A percentile compares a stretch with the other conserved stretches of the same genome.
These are phyloP conservation scores for Choristoneura fumiferana DNA, from an alignment of 1,140 invertebrate species.

Conservation along the genomic window DNA sequence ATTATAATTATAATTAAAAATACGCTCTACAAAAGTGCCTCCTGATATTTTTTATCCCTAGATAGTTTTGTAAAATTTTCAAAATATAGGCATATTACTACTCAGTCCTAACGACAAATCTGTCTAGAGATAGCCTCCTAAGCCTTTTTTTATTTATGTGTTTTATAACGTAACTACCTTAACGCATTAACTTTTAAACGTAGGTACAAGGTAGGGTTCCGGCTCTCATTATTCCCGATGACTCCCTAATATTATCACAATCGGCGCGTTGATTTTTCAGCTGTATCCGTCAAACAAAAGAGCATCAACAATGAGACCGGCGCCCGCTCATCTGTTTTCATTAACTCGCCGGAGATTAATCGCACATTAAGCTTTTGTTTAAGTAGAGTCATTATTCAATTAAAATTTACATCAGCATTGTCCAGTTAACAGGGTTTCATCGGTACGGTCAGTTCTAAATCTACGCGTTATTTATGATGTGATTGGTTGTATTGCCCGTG, in stretches of 20 bases:
- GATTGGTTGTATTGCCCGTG: not conserved
- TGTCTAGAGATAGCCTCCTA: no score
- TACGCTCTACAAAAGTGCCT: no score
- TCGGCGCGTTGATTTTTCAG: constrained; percentile 12
- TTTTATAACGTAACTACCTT: no score
- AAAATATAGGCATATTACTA: no score
- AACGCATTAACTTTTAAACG: no score
- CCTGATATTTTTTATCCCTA: no score
- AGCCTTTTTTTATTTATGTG: no score
- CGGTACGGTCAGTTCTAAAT: constrained; percentile 7
- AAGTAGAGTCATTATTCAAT: constrained; percentile 15
- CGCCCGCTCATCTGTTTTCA: constrained; percentile 15
- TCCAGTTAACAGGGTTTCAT: not conserved
- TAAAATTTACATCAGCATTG: constrained; percentile 16
- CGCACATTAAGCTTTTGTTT: constrained; percentile 18
- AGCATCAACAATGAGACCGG: constrained; percentile 1
- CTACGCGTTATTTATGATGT: constrained; percentile 5
- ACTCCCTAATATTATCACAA: not conserved
- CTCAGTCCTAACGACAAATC: no score
- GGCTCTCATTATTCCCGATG: not conserved
- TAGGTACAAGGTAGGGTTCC: no score
- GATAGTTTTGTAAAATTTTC: no score
- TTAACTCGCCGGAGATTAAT: constrained; percentile 9
- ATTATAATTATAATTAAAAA: no score
- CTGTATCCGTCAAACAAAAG: constrained; percentile 8